A percentile compares a stretch with the other conserved stretches of the same genome.
Evolutionary conservation across 2,113 vertebrate genomes (phyloP).

Genomic region (Eurystomus gularis): DNA sequence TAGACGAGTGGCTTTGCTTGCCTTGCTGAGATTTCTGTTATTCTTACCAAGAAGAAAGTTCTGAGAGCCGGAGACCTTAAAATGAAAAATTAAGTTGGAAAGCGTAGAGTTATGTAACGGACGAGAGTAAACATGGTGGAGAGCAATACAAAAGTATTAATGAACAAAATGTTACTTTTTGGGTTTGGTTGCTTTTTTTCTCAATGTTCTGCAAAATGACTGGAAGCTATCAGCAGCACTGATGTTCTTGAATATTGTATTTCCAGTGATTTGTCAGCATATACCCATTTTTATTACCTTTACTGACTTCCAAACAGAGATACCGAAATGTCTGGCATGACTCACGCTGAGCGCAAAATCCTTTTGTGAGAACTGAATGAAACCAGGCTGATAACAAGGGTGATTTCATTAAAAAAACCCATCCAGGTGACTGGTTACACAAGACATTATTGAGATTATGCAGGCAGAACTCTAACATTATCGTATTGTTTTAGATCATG

Average conservation of each 20-base stretch:
- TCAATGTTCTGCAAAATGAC: neutral
- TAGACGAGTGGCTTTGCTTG: neutral
- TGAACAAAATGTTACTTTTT: neutral
- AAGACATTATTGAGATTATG: neutral
- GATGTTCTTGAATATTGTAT: neutral
- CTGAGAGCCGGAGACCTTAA: neutral
- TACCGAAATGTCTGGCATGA: neutral
- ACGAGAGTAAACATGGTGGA: neutral
- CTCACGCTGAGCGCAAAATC: slow-evolving; percentile 34
- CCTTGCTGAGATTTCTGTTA: neutral
- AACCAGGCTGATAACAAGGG: slow-evolving; percentile 27
- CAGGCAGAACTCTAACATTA: slow-evolving; percentile 15
- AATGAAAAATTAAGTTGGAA: neutral
- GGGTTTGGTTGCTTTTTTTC: neutral
- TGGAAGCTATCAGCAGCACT: neutral
- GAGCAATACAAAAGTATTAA: neutral
- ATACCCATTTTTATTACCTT: neutral
- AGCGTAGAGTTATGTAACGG: neutral
- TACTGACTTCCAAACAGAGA: neutral
- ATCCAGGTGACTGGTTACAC: slow-evolving; percentile 4
- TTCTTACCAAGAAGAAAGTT: neutral
- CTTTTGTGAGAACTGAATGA: slow-evolving; percentile 32
- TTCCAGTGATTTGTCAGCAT: neutral
- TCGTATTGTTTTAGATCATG: slow-evolving; percentile 14
- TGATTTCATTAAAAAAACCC: slow-evolving; percentile 9